Base-by-base conservation (phyloP, 2,888 invertebrate species). In the Punctoribates punctum region DNA sequence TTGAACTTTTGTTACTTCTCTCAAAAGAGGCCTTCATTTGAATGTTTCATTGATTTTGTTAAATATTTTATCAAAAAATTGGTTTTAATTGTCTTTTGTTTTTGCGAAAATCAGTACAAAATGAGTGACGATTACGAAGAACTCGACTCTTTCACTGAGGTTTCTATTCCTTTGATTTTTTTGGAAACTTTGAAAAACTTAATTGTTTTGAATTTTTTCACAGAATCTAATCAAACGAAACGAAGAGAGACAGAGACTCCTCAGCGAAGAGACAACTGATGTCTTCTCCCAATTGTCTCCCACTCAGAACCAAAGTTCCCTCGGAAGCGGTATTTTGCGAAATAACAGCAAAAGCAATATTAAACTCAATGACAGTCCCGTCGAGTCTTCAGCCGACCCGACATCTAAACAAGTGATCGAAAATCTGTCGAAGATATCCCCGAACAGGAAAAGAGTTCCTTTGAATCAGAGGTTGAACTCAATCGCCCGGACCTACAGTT, bases 401-500 rank as follows among this genome's bases (percentile, higher is more conserved):
- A 11, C 70, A 1, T 20, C 42, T 13, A 29, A 42, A 23, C n/a
- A 20, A 42, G 34, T 70, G 42, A 3, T 42, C 3, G n/a, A 70
- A 23, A 70, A 70, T 27, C 20, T 70, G 42, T 15, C 13, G 0
- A 38, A 70, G 20, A 2, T 70, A 20, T 70, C 70, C 2, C 70
- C 70, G 13, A 42, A 42, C n/a, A 15, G 42, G 4, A 17, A 42
- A 20, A 70, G 70, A 70, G 70, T 70, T 42, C 70, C 70, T 6
- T 46, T 70, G 46, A 70, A 38, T 70, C 38, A 70, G n/a, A 70
- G 70, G 46, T 13, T 70, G 42, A 70, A 42, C 23, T 70, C 70
- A 70, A 70, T 70, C 70, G 70, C 70, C 2, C n/a, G 42, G 20
- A 23, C 70, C 1, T 70, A 70, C 38, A n/a, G 13, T 11, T 20